phyloP scores from a whole-genome alignment of 2,888 invertebrate genomes.

The Eubasilissa splendida region DNA sequence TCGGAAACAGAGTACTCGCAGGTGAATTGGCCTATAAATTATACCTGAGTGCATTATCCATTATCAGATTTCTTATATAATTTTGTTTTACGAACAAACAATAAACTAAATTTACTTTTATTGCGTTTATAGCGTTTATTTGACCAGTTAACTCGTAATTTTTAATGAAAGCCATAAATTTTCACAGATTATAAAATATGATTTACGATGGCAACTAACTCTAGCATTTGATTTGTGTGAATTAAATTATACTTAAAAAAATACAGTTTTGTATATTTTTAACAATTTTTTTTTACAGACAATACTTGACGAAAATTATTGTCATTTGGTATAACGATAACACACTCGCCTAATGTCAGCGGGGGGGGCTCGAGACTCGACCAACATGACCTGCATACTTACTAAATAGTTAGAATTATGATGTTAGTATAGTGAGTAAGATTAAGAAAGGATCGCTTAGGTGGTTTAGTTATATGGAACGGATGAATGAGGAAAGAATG shows the following conservation, averaged over 20 bases:
- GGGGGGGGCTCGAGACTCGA: too few species aligned
- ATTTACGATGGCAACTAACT: conserved; percentile 8
- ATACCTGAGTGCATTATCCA: neutral
- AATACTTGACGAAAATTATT: too few species aligned
- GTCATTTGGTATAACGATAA: too few species aligned
- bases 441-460: too few species aligned
- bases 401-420: too few species aligned
- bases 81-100: neutral
- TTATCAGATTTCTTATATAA: conserved; percentile 10
- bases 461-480: too few species aligned
- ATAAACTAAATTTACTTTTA: conserved; percentile 10
- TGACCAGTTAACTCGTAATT: conserved; percentile 13
- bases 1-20: neutral
- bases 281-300: too few species aligned
- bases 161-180: conserved; percentile 37
- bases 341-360: too few species aligned
- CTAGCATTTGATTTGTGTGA: neutral
- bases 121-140: conserved; percentile 6
- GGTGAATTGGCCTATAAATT: conserved; percentile 19
- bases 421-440: too few species aligned
- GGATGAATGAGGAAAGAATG: too few species aligned
- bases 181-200: conserved; percentile 33
- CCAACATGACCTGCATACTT: too few species aligned
- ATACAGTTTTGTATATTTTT: too few species aligned
- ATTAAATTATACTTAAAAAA: neutral